Conservation (phyloP, 2,797 vertebrate genomes). For the Chaenodraco wilsoni region DNA sequence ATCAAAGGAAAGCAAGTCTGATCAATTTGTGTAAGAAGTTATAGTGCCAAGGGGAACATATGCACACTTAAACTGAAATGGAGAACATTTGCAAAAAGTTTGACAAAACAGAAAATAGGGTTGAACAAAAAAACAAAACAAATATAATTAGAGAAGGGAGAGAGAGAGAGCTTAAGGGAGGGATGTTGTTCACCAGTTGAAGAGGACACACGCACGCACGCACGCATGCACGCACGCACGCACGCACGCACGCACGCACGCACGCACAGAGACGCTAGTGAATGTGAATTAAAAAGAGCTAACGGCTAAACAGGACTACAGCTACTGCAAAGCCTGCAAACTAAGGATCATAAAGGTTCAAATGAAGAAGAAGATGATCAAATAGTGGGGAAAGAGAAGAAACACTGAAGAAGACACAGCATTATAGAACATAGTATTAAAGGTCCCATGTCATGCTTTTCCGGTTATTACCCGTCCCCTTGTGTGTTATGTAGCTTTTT, state of each 20-base stretch:
- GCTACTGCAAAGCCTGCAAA: neutral
- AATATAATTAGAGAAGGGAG: neutral
- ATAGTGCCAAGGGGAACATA: slow-evolving; percentile 32
- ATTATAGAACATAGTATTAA: slow-evolving; percentile 1
- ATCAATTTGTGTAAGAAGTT: slow-evolving; percentile 31
- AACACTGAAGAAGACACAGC: neutral
- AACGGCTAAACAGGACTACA: neutral
- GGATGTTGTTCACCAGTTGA: slow-evolving; percentile 22
- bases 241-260: slow-evolving; percentile 6
- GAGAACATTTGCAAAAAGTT: slow-evolving; percentile 3
- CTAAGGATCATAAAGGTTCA: too few species aligned
- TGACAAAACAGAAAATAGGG: slow-evolving; percentile 37
- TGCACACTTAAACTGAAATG: slow-evolving; percentile 29
- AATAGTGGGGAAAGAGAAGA: neutral
- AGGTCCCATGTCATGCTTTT: neutral
- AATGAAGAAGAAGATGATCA: neutral
- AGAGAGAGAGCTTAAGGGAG: slow-evolving; percentile 36
- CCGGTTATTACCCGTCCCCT: too few species aligned
- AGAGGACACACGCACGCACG: slow-evolving; percentile 11
- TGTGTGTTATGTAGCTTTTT: too few species aligned
- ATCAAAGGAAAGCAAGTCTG: slow-evolving; percentile 41
- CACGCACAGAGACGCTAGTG: slow-evolving; percentile 8
- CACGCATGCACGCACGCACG: slow-evolving; percentile 5
- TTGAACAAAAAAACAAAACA: slow-evolving; percentile 42
- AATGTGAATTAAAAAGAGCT: slow-evolving; percentile 18